Evolutionary conservation across 2,888 invertebrate species (phyloP).

Genomic region (Nephrotoma appendiculata): DNA sequence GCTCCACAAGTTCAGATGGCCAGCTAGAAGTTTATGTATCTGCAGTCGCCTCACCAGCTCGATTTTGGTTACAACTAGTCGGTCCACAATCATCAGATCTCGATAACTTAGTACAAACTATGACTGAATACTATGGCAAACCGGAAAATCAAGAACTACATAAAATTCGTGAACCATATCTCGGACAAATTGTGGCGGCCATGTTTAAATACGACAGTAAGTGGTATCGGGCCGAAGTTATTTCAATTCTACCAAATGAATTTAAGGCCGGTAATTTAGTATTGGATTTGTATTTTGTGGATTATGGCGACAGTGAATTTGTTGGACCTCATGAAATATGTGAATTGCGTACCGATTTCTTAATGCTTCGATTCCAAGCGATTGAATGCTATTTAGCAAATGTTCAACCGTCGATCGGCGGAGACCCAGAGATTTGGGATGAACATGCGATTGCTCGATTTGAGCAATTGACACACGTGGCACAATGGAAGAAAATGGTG

Average conservation of each 20-base stretch:
- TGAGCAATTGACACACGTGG: constrained; percentile 56
- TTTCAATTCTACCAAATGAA: constrained; percentile 45
- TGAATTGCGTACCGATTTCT: constrained; percentile 54
- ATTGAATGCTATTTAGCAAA: constrained; percentile 74
- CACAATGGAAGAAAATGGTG: constrained; percentile 65
- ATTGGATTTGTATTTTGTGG: constrained; percentile 65
- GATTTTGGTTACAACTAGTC: constrained; percentile 79
- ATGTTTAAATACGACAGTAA: constrained; percentile 66
- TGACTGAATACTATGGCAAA: constrained; percentile 67
- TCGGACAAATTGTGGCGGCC: constrained; percentile 75
- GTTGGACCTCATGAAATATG: constrained; percentile 49
- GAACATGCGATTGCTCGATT: constrained; percentile 48
- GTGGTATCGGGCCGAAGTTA: constrained; percentile 56
- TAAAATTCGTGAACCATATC: constrained; percentile 38
- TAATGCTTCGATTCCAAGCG: constrained; percentile 47
- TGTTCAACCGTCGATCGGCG: constrained; percentile 41
- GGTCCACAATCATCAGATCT: constrained; percentile 60
- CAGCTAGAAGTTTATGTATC: constrained; percentile 76
- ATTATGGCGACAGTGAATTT: constrained; percentile 73
- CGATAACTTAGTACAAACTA: constrained; percentile 62
- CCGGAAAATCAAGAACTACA: constrained; percentile 48
- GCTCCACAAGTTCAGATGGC: constrained; percentile 32
- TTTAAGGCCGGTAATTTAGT: constrained; percentile 43
- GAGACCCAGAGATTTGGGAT: constrained; percentile 40
- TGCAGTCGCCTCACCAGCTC: constrained; percentile 61